A percentile compares a stretch with the other conserved stretches of the same genome.
phyloP scores from a whole-genome alignment of 2,113 vertebrate species.

The Mesitornis unicolor region DNA sequence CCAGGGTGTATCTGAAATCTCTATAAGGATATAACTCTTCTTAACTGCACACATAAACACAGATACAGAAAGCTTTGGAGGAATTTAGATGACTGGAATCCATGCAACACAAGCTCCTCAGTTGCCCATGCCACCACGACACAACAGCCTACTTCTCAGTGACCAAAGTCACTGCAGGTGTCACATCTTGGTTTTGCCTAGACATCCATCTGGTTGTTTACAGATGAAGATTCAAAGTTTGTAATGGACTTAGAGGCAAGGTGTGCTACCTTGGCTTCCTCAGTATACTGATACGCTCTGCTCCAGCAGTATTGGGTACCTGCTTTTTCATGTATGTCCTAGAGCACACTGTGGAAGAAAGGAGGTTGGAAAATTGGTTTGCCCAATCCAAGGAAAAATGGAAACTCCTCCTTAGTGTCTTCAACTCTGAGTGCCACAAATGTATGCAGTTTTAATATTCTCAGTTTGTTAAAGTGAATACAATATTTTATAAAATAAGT shows the following conservation, averaged over 20 bases:
- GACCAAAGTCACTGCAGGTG: not conserved
- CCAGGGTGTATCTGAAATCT: not conserved
- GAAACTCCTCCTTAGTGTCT: not conserved
- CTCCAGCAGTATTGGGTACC: not conserved
- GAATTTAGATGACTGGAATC: not conserved
- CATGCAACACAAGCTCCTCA: not conserved
- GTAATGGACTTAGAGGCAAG: not conserved
- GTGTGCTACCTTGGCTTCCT: not conserved
- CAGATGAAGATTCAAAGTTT: not conserved
- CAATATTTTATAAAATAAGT: not conserved
- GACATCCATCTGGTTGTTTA: not conserved
- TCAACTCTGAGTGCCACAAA: not conserved
- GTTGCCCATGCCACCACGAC: not conserved
- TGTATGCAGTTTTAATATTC: not conserved
- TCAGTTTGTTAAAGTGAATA: not conserved
- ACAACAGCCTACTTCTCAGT: accelerated
- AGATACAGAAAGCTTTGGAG: not conserved
- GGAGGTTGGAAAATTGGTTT: not conserved
- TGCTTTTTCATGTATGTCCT: not conserved
- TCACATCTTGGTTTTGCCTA: not conserved
- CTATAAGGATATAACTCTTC: not conserved
- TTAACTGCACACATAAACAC: not conserved
- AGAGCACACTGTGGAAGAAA: not conserved
- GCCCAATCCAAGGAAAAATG: not conserved
- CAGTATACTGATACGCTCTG: not conserved